phyloP scores from a whole-genome alignment of 2,888 invertebrate species.

The Protophormia terraenovae region DNA sequence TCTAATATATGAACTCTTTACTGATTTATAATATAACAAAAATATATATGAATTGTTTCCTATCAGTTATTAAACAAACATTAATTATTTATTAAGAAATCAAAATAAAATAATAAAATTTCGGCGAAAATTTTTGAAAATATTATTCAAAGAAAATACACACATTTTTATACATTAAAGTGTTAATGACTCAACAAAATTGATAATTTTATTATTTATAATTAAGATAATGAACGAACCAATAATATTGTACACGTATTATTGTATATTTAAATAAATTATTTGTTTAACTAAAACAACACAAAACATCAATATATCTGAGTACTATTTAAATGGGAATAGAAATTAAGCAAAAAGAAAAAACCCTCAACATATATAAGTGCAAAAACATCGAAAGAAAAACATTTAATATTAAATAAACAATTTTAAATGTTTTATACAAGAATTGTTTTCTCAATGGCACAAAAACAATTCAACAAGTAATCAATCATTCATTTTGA shows the following conservation, averaged over 20 bases:
- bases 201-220: not conserved
- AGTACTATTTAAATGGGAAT: not conserved
- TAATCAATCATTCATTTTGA: conserved; percentile 69
- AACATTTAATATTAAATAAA: conserved; percentile 45
- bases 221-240: not conserved
- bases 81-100: no score
- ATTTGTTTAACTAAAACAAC: conserved; percentile 13
- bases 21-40: no score
- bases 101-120: not conserved
- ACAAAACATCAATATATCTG: not conserved
- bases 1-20: no score
- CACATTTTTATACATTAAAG: not conserved
- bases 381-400: not conserved
- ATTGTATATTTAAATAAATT: not conserved
- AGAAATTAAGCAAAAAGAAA: not conserved
- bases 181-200: not conserved
- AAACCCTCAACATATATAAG: not conserved
- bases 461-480: conserved; percentile 46
- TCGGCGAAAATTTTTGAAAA: not conserved
- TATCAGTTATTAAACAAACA: no score
- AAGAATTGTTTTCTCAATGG: conserved; percentile 20
- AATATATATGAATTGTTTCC: no score
- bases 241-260: not conserved
- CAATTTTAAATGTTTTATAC: conserved; percentile 14
- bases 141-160: not conserved